Evolutionary conservation across 2,797 vertebrate genomes (phyloP).

Genomic region (Merluccius polli): DNA sequence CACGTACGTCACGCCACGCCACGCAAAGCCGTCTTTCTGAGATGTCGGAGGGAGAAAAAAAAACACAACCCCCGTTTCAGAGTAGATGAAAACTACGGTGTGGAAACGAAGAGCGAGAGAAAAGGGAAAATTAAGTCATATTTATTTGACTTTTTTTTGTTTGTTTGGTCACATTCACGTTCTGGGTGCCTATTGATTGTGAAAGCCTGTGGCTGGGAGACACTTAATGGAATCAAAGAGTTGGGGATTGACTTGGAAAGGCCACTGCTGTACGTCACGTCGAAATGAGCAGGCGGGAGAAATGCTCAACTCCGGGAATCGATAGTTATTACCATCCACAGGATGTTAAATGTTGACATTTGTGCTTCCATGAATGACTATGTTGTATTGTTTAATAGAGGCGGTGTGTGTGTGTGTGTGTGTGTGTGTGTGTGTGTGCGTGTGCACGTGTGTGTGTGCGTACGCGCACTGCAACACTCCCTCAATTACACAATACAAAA

Average conservation of each 20-base stretch:
- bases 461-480: background rate
- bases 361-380: conserved; percentile 16
- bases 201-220: conserved; percentile 45
- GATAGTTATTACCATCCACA: conserved; percentile 41
- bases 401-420: background rate
- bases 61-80: background rate
- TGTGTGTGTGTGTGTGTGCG: background rate
- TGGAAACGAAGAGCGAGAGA: conserved; percentile 5
- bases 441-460: background rate
- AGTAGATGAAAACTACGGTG: conserved; percentile 40
- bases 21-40: background rate
- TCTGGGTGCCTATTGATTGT: conserved; percentile 59
- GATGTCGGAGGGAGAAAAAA: too few species aligned
- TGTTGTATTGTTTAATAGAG: background rate
- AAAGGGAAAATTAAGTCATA: conserved; percentile 31
- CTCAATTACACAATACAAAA: background rate
- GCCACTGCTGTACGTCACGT: conserved; percentile 36
- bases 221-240: conserved; percentile 60
- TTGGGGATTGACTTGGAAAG: conserved; percentile 51
- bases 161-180: conserved; percentile 61
- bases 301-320: conserved; percentile 40
- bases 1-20: too few species aligned
- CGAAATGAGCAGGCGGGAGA: conserved; percentile 32
- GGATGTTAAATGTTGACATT: conserved; percentile 35
- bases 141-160: conserved; percentile 44